Evolutionary conservation across 2,113 vertebrate genomes (phyloP).

Genomic region (Antechinus stuartii): DNA sequence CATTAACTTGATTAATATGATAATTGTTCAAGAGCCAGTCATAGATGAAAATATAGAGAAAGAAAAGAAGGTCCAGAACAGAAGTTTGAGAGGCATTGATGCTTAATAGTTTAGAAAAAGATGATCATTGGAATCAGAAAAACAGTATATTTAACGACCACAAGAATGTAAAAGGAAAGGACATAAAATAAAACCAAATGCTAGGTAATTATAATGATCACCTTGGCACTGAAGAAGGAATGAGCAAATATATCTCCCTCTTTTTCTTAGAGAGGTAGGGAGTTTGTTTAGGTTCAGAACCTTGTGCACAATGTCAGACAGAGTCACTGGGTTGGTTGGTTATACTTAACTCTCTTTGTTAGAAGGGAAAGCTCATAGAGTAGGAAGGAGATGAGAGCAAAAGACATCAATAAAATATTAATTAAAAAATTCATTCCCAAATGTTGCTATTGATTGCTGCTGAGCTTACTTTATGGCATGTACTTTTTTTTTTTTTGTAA

Average conservation of each 20-base stretch:
- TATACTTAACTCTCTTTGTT: not conserved
- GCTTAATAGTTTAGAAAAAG: not conserved
- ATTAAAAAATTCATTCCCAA: not conserved
- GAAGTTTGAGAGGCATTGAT: not conserved
- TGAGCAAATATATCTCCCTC: not conserved
- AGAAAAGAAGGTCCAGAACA: not conserved
- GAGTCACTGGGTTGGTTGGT: not conserved
- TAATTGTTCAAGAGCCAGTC: not conserved
- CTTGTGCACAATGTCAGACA: not conserved
- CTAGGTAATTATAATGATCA: not conserved
- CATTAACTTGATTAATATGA: not conserved
- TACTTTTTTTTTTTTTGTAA: no score
- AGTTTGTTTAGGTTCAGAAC: no score
- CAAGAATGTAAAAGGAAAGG: not conserved
- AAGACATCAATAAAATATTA: not conserved
- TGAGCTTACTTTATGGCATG: no score
- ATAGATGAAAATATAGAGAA: not conserved
- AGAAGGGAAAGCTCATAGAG: not conserved
- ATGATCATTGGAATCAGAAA: not conserved
- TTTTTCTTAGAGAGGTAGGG: no score
- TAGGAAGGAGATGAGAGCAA: not conserved
- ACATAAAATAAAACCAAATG: not conserved
- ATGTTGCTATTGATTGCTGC: not conserved
- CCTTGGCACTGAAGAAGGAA: no score
- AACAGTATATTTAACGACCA: not conserved